These are phyloP conservation scores for Drosophila arizonae DNA, from an alignment of 1,140 invertebrate genomes.

Conservation along the genomic window DNA sequence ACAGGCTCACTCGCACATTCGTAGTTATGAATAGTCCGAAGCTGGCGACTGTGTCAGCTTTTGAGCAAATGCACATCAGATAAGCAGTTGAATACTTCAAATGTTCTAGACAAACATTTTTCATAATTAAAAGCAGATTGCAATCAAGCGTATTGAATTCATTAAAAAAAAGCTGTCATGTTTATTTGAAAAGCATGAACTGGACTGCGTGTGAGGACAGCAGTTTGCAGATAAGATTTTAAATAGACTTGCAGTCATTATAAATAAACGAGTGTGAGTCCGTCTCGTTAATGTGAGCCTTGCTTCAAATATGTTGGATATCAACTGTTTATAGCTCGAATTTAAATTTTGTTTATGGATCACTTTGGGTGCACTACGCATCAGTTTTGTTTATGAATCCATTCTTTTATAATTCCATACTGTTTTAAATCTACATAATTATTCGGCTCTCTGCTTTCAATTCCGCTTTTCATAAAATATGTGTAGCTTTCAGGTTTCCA, in stretches of 20 bases:
- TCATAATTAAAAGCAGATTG: slow-evolving; percentile 20
- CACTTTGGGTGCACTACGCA: too few relatives aligned
- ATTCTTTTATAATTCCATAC: too few relatives aligned
- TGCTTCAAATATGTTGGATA: too few relatives aligned
- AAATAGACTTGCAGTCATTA: neutral
- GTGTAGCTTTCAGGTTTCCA: too few relatives aligned
- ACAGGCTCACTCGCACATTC: neutral
- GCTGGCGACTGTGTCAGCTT: slow-evolving; percentile 19
- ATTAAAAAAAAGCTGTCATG: neutral
- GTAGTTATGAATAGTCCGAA: neutral
- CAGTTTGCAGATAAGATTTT: slow-evolving; percentile 4
- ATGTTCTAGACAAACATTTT: slow-evolving; percentile 11
- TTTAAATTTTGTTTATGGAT: too few relatives aligned
- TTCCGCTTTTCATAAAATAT: too few relatives aligned
- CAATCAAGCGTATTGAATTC: slow-evolving; percentile 4
- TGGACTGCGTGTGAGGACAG: neutral
- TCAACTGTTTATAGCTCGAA: too few relatives aligned
- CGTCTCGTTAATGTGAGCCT: too few relatives aligned
- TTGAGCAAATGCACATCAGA: slow-evolving; percentile 13
- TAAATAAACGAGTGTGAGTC: too few relatives aligned
- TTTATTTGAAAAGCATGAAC: slow-evolving; percentile 1
- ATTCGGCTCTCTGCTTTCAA: too few relatives aligned
- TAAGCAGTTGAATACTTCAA: slow-evolving; percentile 11
- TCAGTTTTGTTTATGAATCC: too few relatives aligned
- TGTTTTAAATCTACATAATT: too few relatives aligned